Conservation (phyloP, 2,888 invertebrate species). For the Melitaea athalia region DNA sequence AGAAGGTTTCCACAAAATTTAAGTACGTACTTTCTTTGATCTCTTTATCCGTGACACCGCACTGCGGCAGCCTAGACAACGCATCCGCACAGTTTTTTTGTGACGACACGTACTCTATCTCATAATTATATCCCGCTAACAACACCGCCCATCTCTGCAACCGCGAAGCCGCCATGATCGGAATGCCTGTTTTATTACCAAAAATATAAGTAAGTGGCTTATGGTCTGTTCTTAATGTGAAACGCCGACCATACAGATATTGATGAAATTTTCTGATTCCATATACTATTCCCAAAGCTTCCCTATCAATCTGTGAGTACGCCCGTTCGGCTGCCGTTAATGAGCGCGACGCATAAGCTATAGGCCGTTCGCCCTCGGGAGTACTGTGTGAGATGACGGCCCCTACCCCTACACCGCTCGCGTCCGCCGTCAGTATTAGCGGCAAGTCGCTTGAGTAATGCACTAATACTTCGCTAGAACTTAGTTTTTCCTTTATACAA, state of each 20-base stretch:
- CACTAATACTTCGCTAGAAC: slow-evolving; percentile 15
- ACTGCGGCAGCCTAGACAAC: slow-evolving; percentile 13
- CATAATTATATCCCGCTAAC: slow-evolving; percentile 49
- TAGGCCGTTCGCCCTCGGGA: background rate
- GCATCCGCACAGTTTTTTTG: slow-evolving; percentile 15
- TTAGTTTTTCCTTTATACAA: background rate
- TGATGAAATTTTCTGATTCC: slow-evolving; percentile 32
- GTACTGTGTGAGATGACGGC: slow-evolving; percentile 29
- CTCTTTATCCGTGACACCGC: background rate
- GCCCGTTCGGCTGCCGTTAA: background rate
- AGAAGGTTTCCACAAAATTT: background rate
- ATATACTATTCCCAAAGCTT: slow-evolving; percentile 35
- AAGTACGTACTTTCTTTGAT: background rate
- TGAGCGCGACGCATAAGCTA: background rate
- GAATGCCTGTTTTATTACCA: slow-evolving; percentile 20
- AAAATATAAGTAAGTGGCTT: slow-evolving; percentile 26
- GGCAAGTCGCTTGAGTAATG: slow-evolving; percentile 13
- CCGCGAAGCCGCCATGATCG: slow-evolving; percentile 35
- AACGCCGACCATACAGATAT: slow-evolving; percentile 34
- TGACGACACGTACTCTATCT: slow-evolving; percentile 17
- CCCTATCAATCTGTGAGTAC: slow-evolving; percentile 37
- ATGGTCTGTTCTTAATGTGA: slow-evolving; percentile 35
- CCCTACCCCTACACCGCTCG: slow-evolving; percentile 32
- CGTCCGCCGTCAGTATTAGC: slow-evolving; percentile 22
- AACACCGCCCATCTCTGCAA: slow-evolving; percentile 48